Evolutionary conservation across 2,113 vertebrate genomes (phyloP).

Genomic region (Tachycineta bicolor): DNA sequence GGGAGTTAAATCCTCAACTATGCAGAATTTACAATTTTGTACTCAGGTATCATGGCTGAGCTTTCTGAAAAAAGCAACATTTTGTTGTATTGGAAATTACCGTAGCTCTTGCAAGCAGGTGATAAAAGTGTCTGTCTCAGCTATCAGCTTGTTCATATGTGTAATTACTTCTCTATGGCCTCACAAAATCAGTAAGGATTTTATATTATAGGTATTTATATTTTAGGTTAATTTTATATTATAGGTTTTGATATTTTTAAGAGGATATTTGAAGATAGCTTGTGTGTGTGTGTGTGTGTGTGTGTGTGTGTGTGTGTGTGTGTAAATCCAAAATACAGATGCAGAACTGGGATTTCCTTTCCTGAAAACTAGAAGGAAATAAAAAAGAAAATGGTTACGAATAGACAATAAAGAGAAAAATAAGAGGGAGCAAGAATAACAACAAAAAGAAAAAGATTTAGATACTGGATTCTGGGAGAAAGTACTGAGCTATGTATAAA

Average conservation of each 20-base stretch:
- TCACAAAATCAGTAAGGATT: neutral
- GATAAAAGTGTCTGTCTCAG: conserved; percentile 74
- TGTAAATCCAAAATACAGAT: neutral
- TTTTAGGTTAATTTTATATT: too few relatives aligned
- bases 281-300: neutral
- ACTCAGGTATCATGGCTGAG: neutral
- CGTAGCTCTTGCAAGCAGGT: conserved; percentile 66
- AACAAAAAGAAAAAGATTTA: neutral
- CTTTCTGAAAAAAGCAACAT: conserved; percentile 60
- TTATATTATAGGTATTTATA: neutral
- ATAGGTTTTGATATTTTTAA: neutral
- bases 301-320: neutral
- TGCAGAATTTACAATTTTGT: neutral
- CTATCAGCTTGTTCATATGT: conserved; percentile 78
- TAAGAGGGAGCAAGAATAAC: neutral
- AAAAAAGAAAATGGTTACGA: neutral
- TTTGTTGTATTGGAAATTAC: conserved; percentile 45
- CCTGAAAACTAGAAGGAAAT: neutral
- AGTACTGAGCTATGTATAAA: neutral
- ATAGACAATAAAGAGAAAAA: neutral
- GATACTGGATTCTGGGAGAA: neutral
- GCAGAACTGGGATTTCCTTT: neutral
- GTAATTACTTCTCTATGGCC: conserved; percentile 70
- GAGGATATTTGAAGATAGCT: neutral
- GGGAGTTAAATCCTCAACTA: neutral